Conservation (phyloP, 2,113 vertebrate genomes). For the Hipposideros armiger region DNA sequence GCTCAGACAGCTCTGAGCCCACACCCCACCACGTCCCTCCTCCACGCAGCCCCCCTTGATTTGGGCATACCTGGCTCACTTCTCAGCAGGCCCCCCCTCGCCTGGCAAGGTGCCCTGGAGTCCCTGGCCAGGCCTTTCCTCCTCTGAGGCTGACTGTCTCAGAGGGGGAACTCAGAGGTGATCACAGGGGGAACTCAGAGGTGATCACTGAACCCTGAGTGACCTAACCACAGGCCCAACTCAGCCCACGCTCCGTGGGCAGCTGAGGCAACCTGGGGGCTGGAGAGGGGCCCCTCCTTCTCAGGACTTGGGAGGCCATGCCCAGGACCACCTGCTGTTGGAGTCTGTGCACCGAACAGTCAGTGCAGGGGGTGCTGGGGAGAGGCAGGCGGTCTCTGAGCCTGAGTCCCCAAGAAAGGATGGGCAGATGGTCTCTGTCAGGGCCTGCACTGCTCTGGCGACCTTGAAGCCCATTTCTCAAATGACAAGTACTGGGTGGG, state of each 20-base stretch:
- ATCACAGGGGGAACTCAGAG: not conserved
- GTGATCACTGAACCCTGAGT: accelerated
- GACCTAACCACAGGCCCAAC: not conserved
- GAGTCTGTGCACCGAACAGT: not conserved
- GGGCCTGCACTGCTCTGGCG: not conserved
- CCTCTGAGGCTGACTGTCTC: not conserved
- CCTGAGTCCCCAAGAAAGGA: not conserved
- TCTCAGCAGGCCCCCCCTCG: not conserved
- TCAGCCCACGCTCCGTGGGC: not conserved
- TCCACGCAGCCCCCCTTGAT: not conserved
- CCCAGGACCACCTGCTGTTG: not conserved
- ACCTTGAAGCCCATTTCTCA: accelerated
- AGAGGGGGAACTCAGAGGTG: not conserved
- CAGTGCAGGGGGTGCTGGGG: not conserved
- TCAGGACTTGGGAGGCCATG: not conserved
- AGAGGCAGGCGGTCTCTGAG: not conserved
- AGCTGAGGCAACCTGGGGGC: not conserved
- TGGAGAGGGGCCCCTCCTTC: not conserved
- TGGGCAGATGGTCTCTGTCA: not conserved
- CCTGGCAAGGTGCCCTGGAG: accelerated
- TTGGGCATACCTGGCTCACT: not conserved
- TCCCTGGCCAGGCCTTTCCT: not conserved
- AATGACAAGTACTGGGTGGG: accelerated
- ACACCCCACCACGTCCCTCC: not conserved
- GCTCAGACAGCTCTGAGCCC: not conserved